phyloP scores from a whole-genome alignment of 2,888 invertebrate genomes.

The Serrognathus titanus region DNA sequence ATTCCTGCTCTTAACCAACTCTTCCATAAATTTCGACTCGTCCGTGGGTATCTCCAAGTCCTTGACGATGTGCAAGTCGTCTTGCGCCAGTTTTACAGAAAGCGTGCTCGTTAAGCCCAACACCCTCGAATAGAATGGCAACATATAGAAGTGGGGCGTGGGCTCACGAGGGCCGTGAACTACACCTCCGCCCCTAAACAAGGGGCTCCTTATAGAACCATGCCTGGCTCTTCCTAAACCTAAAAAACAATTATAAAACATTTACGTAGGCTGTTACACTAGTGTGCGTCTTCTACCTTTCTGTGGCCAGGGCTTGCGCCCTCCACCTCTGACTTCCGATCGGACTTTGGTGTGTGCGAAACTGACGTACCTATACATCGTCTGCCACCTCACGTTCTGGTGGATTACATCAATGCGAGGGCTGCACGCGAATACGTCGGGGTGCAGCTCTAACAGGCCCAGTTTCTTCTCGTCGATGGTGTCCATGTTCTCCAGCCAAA shows the following conservation, averaged over 20 bases:
- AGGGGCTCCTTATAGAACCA: constrained; percentile 86
- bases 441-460: constrained; percentile 87
- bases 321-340: constrained; percentile 86
- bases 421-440: constrained; percentile 75
- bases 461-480: constrained; percentile 71
- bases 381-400: constrained; percentile 85
- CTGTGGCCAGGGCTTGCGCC: constrained; percentile 95
- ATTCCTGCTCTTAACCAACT: constrained; percentile 76
- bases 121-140: constrained; percentile 74
- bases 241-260: constrained; percentile 16
- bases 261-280: neutral
- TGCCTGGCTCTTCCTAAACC: constrained; percentile 80
- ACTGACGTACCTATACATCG: constrained; percentile 73
- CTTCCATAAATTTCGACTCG: constrained; percentile 72
- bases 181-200: constrained; percentile 80
- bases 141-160: constrained; percentile 89
- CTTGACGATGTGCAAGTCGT: constrained; percentile 89
- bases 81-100: constrained; percentile 90
- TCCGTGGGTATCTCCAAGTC: constrained; percentile 81
- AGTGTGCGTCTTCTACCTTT: constrained; percentile 62
- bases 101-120: constrained; percentile 78
- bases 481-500: constrained; percentile 84
- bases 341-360: constrained; percentile 75
- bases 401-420: constrained; percentile 87
- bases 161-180: constrained; percentile 91